A percentile compares a stretch with the other conserved stretches of the same genome.
Evolutionary conservation across 2,888 invertebrate species (phyloP).

Genomic region (Rhagium mordax): DNA sequence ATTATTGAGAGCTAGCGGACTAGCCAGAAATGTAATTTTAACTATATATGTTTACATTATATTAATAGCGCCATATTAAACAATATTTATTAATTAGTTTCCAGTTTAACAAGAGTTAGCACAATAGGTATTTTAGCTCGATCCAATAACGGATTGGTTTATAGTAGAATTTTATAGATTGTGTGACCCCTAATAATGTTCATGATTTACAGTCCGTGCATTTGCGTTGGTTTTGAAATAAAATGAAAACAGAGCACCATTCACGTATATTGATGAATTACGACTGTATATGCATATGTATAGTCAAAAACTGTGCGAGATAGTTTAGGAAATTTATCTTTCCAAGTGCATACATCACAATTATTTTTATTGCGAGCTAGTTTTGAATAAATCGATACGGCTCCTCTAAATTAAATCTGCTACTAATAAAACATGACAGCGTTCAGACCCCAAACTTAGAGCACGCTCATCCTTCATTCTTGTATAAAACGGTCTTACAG

Average conservation of each 20-base stretch:
- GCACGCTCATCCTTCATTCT: neutral
- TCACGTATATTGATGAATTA: neutral
- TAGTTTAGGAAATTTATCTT: neutral
- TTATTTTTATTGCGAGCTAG: neutral
- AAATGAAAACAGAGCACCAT: neutral
- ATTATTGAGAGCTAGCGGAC: neutral
- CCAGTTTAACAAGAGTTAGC: neutral
- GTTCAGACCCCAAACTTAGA: neutral
- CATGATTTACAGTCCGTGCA: constrained; percentile 38
- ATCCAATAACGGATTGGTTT: constrained; percentile 26
- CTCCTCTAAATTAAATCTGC: neutral
- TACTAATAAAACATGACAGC: neutral
- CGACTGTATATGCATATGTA: neutral
- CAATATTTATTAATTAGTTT: constrained; percentile 25
- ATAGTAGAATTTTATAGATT: constrained; percentile 29
- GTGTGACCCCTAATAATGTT: constrained; percentile 27
- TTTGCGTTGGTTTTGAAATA: neutral
- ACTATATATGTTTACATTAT: constrained; percentile 13
- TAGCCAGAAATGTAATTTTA: neutral
- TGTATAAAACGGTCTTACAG: constrained; percentile 69
- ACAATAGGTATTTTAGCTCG: constrained; percentile 17
- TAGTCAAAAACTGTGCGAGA: neutral
- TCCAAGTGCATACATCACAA: too few species aligned
- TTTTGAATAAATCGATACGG: neutral
- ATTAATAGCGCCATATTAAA: constrained; percentile 20